These are phyloP conservation scores for Drosophila flavopinicola DNA, from an alignment of 2,888 invertebrate species.

Conservation along the genomic window DNA sequence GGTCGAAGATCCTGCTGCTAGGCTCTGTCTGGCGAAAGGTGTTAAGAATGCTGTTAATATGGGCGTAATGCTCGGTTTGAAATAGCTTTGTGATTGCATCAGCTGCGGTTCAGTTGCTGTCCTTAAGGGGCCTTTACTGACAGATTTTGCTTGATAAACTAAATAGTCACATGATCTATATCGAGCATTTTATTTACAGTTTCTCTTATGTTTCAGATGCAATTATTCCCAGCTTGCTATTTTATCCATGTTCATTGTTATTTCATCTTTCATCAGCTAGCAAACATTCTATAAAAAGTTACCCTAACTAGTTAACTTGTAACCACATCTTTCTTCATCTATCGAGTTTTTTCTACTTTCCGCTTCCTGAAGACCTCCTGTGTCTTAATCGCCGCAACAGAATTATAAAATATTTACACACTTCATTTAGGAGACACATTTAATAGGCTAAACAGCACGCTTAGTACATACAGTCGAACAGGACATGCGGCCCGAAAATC, in stretches of 20 bases:
- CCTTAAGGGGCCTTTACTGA: not conserved
- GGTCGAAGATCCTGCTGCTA: constrained; percentile 18
- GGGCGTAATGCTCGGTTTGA: constrained; percentile 56
- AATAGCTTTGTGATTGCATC: constrained; percentile 35
- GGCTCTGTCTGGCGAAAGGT: constrained; percentile 52
- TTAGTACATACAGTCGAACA: constrained; percentile 34
- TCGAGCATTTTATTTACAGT: not conserved
- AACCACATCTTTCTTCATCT: not conserved
- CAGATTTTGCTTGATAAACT: not conserved
- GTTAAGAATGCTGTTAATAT: constrained; percentile 67
- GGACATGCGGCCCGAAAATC: constrained; percentile 46
- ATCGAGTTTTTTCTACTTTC: not conserved
- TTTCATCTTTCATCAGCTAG: too few species aligned
- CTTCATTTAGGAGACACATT: constrained; percentile 68
- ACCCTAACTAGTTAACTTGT: not conserved
- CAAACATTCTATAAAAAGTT: not conserved
- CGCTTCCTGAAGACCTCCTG: constrained; percentile 10
- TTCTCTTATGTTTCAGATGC: too few species aligned
- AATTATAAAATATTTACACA: constrained; percentile 71
- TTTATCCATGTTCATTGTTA: too few species aligned
- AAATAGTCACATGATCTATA: too few species aligned
- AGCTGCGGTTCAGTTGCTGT: constrained; percentile 9
- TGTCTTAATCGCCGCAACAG: constrained; percentile 47
- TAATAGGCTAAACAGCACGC: constrained; percentile 74
- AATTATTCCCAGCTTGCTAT: too few species aligned